Conservation (phyloP, 2,888 invertebrate species). For the Lycocerus yunnanus region DNA sequence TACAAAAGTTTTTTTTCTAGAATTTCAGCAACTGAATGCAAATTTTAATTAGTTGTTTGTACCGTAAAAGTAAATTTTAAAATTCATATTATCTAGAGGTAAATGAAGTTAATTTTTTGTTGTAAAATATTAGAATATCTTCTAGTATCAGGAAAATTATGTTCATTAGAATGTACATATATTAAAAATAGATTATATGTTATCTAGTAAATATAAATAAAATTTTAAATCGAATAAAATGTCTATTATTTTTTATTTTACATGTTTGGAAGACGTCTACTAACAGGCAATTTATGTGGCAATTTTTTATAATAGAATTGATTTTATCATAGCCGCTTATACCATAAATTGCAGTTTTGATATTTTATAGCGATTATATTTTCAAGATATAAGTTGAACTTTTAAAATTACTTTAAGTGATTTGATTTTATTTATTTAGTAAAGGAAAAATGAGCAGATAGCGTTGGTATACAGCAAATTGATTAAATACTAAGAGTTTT, state of each 20-base stretch:
- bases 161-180: too few species aligned
- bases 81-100: too few species aligned
- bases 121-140: too few species aligned
- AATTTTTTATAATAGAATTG: conserved; percentile 14
- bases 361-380: neutral
- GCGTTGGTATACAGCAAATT: too few species aligned
- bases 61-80: too few species aligned
- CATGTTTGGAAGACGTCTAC: neutral
- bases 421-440: neutral
- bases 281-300: conserved; percentile 8
- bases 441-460: too few species aligned
- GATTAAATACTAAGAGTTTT: too few species aligned
- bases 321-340: neutral
- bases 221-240: neutral
- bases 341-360: neutral
- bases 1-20: too few species aligned
- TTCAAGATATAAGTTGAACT: neutral
- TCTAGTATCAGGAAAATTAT: too few species aligned
- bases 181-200: neutral
- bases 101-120: too few species aligned
- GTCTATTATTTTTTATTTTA: neutral
- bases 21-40: too few species aligned
- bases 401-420: neutral
- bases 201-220: neutral
- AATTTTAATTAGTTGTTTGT: neutral